phyloP scores from a whole-genome alignment of 1,140 invertebrate species.

The Zelostemma sp. region DNA sequence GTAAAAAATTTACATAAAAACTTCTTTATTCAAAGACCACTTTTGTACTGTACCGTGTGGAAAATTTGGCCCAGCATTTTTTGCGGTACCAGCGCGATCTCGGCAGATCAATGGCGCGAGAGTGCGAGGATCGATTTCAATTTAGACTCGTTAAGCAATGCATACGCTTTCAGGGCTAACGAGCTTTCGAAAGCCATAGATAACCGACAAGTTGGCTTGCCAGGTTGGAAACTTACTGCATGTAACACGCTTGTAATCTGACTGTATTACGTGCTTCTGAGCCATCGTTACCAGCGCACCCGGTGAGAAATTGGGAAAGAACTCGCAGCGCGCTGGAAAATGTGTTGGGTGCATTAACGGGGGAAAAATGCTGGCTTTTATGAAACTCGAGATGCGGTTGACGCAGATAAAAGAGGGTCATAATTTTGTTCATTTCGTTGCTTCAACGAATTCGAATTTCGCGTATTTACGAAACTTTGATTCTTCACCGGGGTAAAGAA shows the following conservation, averaged over 20 bases:
- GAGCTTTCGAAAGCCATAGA: conserved; percentile 70
- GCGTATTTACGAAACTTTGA: no score
- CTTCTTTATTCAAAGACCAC: no score
- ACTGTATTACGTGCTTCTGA: conserved; percentile 44
- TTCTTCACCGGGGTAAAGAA: no score
- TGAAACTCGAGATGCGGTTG: no score
- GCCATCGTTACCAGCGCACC: conserved; percentile 34
- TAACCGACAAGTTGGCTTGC: conserved; percentile 64
- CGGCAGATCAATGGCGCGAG: conserved; percentile 53
- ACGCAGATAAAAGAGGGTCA: no score
- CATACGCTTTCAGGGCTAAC: conserved; percentile 64
- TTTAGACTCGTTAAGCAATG: conserved; percentile 67
- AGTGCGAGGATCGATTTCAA: conserved; percentile 67
- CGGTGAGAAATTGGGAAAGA: conserved; percentile 35
- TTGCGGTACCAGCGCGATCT: conserved; percentile 39
- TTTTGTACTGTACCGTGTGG: no score
- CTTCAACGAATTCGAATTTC: no score
- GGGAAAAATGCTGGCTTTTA: no score
- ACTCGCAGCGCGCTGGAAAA: conserved; percentile 28
- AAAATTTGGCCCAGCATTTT: no score
- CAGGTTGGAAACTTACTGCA: conserved; percentile 47
- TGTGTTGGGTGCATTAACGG: no score
- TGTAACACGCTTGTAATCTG: conserved; percentile 60
- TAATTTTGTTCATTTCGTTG: no score
- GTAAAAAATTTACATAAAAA: no score